Conservation (phyloP, 2,113 vertebrate genomes). For the Scartelaos histophorus region DNA sequence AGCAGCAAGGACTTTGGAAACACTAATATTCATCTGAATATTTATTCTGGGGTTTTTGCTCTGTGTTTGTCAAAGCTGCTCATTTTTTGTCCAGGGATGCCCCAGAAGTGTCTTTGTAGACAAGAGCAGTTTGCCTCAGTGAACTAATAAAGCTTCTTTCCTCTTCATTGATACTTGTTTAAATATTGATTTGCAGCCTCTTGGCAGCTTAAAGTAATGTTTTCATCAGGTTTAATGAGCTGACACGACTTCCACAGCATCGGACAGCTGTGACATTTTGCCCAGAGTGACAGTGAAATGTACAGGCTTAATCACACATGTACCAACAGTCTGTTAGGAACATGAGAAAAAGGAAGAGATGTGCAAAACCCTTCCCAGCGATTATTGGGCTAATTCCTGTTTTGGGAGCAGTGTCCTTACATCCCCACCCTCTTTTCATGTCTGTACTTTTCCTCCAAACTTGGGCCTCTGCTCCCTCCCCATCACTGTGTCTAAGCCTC, state of each 20-base stretch:
- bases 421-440: neutral
- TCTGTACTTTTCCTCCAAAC: constrained; percentile 12
- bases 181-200: constrained; percentile 29
- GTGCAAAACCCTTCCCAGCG: constrained; percentile 44
- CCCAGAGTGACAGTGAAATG: constrained; percentile 24
- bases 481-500: constrained; percentile 39
- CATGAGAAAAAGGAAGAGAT: constrained; percentile 42
- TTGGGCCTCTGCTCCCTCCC: constrained; percentile 8
- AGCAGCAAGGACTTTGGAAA: neutral
- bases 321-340: constrained; percentile 21
- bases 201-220: constrained; percentile 34
- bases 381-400: constrained; percentile 71
- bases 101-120: neutral
- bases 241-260: constrained; percentile 27
- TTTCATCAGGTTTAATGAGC: constrained; percentile 46
- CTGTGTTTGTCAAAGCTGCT: constrained; percentile 2
- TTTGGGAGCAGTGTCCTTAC: constrained; percentile 43
- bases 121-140: neutral
- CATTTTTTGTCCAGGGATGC: neutral
- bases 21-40: constrained; percentile 1
- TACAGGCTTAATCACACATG: constrained; percentile 4
- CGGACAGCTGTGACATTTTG: constrained; percentile 37
- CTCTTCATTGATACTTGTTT: constrained; percentile 18
- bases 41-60: neutral
- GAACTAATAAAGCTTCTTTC: constrained; percentile 11